Base-by-base conservation (phyloP, 2,888 invertebrate genomes). In the Ctenicera cuprea region DNA sequence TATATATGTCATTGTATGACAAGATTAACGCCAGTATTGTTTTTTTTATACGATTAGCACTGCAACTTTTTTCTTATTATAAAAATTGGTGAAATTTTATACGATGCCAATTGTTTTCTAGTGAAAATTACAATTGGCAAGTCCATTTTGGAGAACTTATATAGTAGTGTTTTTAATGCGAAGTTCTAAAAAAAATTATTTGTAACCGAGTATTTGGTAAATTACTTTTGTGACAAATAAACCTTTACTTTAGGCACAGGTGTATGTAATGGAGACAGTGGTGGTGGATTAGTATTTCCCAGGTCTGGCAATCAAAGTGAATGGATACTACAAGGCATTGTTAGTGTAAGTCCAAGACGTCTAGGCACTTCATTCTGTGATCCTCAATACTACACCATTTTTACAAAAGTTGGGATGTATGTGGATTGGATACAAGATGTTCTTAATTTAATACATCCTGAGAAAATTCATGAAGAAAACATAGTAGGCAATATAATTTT, bases 231-330 rank as follows among this genome's bases (percentile, higher is more conserved):
- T n/a, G n/a, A n/a, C n/a, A n/a, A n/a, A n/a, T n/a, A n/a, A n/a
- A n/a, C n/a, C n/a, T n/a, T n/a, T n/a, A 43, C 4, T 48, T 20
- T 48, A 90, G 90, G 88, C 12, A 88, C 88, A 8, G 89, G 90
- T 45, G 91, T 91, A 20, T 90, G 91, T 50, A 91, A 91, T 80
- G 92, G 92, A 0, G 92, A 92, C 79, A 91, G 91, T 74, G 92
- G 92, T 0, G 91, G 91, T 14, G 92, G 92, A 16, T 84, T 92
- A 0, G 86, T 89, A 0, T 84, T 90, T 43, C 86, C 87, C 20
- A 85, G 84, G 1, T 77, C 86, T 37, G 87, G 87, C 33, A 73
- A 80, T 43, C 57, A 70, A n/a, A 76, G 74, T 0, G 75, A 74
- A 77, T 84, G 83, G 83, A 79, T 84, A 12, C 77, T 88, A 3